Percentiles rank a stretch among this genome's conserved stretches.
These are phyloP conservation scores for Papilio helenus DNA, from an alignment of 1,140 invertebrate species.

Conservation along the genomic window DNA sequence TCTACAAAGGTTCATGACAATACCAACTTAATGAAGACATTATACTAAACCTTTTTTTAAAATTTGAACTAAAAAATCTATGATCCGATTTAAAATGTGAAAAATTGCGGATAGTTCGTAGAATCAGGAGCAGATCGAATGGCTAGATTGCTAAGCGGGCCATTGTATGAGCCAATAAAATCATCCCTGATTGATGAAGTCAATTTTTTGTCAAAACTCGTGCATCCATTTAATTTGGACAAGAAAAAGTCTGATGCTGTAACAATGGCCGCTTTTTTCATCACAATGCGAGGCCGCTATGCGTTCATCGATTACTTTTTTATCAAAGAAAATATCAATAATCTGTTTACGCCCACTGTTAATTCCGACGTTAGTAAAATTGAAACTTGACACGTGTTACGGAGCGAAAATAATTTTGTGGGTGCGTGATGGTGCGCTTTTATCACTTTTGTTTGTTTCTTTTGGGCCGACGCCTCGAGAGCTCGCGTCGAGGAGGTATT, in stretches of 20 bases:
- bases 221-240: conserved; percentile 67
- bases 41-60: not conserved
- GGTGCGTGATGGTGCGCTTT: conserved; percentile 77
- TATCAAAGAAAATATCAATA: conserved; percentile 79
- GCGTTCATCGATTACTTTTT: conserved; percentile 82
- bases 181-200: conserved; percentile 78
- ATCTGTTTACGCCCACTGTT: conserved; percentile 81
- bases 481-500: conserved; percentile 64
- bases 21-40: conserved; percentile 6
- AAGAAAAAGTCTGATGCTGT: conserved; percentile 62
- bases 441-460: conserved; percentile 78
- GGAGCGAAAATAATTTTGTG: conserved; percentile 77
- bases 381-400: conserved; percentile 82
- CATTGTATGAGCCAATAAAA: conserved; percentile 74
- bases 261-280: conserved; percentile 74
- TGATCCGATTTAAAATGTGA: conserved; percentile 44
- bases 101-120: conserved; percentile 66
- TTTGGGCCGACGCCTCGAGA: conserved; percentile 69
- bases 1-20: conserved; percentile 6
- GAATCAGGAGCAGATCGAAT: conserved; percentile 65
- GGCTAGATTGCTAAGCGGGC: conserved; percentile 58
- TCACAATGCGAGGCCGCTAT: conserved; percentile 62
- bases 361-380: conserved; percentile 80
- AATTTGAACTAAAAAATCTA: not conserved
- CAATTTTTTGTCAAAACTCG: conserved; percentile 70